A percentile compares a stretch with the other conserved stretches of the same genome.
These are phyloP conservation scores for Drosophila neoperkinsi DNA, from an alignment of 2,888 invertebrate species.

Conservation along the genomic window DNA sequence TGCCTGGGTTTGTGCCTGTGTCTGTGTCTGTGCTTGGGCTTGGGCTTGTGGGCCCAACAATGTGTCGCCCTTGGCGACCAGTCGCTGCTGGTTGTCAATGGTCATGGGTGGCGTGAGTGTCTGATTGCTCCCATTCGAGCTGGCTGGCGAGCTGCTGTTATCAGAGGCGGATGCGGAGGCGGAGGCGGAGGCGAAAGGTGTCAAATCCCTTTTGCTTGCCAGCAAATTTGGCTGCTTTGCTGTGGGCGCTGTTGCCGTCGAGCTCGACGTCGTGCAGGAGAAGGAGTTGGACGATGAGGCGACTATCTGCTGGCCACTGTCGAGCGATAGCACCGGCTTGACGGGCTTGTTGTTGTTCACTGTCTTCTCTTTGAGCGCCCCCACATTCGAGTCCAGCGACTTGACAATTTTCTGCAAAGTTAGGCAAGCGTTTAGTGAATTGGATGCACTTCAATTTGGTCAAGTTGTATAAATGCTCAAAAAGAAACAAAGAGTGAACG, in stretches of 20 bases:
- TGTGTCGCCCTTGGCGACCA: slow-evolving; percentile 65
- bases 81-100: slow-evolving; percentile 79
- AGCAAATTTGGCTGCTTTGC: slow-evolving; percentile 48
- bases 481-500: slow-evolving; percentile 1
- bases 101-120: slow-evolving; percentile 83
- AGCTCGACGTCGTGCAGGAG: slow-evolving; percentile 7
- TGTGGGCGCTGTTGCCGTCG: slow-evolving; percentile 13
- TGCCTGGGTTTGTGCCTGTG: neutral
- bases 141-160: slow-evolving; percentile 71
- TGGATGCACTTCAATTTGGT: slow-evolving; percentile 38
- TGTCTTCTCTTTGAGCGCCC: slow-evolving; percentile 77
- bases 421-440: slow-evolving; percentile 44
- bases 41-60: slow-evolving; percentile 28
- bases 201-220: slow-evolving; percentile 73
- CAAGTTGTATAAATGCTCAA: slow-evolving; percentile 19
- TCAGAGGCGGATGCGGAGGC: slow-evolving; percentile 34
- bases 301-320: slow-evolving; percentile 42
- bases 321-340: slow-evolving; percentile 83
- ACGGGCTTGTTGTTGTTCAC: slow-evolving; percentile 84
- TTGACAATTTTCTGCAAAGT: slow-evolving; percentile 84
- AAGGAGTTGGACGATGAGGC: slow-evolving; percentile 28
- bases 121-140: slow-evolving; percentile 84
- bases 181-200: slow-evolving; percentile 51
- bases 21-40: neutral
- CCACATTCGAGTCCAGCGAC: slow-evolving; percentile 82